Percentiles rank a stretch among this genome's conserved stretches.
phyloP scores from a whole-genome alignment of 2,113 vertebrate species.

The Lycaon pictus region DNA sequence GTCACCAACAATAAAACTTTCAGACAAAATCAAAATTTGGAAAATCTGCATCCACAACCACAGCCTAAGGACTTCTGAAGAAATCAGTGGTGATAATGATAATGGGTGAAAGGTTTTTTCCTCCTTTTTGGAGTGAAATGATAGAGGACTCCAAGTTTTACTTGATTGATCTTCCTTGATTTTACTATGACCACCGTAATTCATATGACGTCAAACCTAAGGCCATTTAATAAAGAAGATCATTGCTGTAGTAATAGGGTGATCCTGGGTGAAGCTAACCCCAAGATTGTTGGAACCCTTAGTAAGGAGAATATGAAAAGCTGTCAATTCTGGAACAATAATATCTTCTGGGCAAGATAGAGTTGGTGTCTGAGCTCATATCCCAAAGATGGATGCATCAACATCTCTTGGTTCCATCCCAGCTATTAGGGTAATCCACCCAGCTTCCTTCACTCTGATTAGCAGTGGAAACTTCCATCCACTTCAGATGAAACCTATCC shows the following conservation, averaged over 20 bases:
- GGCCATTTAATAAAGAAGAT: slow-evolving; percentile 41
- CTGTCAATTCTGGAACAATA: background rate
- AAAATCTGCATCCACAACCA: background rate
- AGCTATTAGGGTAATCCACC: background rate
- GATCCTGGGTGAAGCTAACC: background rate
- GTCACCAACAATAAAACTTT: slow-evolving; percentile 41
- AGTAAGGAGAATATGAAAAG: slow-evolving; percentile 52
- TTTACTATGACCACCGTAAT: slow-evolving; percentile 25
- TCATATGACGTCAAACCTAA: background rate
- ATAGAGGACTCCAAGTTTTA: background rate
- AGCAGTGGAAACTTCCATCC: background rate
- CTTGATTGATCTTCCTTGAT: background rate
- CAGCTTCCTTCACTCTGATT: slow-evolving; percentile 40
- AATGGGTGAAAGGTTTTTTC: background rate
- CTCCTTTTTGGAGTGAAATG: slow-evolving; percentile 14
- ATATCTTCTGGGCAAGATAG: background rate
- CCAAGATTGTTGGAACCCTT: background rate
- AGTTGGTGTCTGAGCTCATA: background rate
- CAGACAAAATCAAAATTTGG: slow-evolving; percentile 8
- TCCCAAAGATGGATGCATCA: background rate
- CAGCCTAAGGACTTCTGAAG: slow-evolving; percentile 1
- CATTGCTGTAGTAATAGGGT: background rate
- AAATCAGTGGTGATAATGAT: background rate
- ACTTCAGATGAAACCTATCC: slow-evolving; percentile 12
- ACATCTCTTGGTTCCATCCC: background rate